These are phyloP conservation scores for Netelia fuscicornis DNA, from an alignment of 2,888 invertebrate genomes.

Conservation along the genomic window DNA sequence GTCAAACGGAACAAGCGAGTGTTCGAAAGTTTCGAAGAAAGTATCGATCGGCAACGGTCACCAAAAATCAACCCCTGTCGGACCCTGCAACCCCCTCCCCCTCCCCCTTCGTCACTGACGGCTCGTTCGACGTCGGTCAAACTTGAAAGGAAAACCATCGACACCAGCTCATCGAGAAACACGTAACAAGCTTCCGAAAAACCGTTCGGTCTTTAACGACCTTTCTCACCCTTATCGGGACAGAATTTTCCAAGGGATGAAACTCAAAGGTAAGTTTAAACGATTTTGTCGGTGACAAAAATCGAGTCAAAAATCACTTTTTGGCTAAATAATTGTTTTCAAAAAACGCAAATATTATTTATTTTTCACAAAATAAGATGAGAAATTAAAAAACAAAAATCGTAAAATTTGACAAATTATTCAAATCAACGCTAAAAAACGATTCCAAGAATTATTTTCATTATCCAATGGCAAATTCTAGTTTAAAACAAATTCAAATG, in stretches of 20 bases:
- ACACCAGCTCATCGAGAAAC: conserved; percentile 34
- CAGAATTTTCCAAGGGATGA: not conserved
- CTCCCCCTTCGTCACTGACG: not conserved
- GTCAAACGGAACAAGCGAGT: conserved; percentile 22
- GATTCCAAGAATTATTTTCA: not conserved
- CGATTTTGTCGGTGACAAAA: not conserved
- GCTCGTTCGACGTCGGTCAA: conserved; percentile 34
- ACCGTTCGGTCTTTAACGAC: conserved; percentile 26
- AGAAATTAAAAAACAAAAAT: not conserved
- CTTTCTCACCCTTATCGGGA: conserved; percentile 37
- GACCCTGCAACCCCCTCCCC: not conserved
- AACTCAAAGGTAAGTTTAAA: not conserved
- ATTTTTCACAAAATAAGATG: too few species aligned
- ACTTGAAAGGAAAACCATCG: conserved; percentile 51
- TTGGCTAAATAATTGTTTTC: not conserved
- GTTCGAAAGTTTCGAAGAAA: conserved; percentile 49
- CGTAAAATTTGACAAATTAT: not conserved
- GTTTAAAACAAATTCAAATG: not conserved
- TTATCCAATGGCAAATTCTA: not conserved
- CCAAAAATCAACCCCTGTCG: conserved; percentile 9
- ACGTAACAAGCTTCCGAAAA: conserved; percentile 42
- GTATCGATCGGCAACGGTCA: conserved; percentile 46
- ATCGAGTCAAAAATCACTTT: not conserved
- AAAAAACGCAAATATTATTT: too few species aligned
- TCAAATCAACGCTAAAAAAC: not conserved